Percentiles rank a stretch among this genome's conserved stretches.
Evolutionary conservation across 2,797 vertebrate genomes (phyloP).

Genomic region (Poeciliopsis presidionis): DNA sequence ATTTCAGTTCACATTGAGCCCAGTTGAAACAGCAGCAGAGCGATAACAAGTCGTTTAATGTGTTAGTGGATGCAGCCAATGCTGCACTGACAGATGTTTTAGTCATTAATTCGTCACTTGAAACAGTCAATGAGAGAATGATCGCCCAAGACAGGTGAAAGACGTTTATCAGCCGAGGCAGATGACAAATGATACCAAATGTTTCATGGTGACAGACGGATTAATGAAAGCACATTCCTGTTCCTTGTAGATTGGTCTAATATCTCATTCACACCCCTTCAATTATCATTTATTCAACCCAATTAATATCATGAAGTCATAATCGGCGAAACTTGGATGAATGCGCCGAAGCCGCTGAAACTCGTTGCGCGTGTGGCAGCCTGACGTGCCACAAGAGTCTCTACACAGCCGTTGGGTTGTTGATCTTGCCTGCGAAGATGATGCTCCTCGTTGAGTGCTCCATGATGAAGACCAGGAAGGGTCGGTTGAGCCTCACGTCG

Average conservation of each 20-base stretch:
- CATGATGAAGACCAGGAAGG: constrained; percentile 88
- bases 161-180: neutral
- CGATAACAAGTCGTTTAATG: neutral
- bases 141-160: neutral
- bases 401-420: constrained; percentile 70
- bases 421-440: constrained; percentile 85
- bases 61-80: constrained; percentile 3
- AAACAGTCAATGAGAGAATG: constrained; percentile 16
- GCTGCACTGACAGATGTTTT: neutral
- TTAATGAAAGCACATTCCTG: constrained; percentile 36
- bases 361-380: neutral
- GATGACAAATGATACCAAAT: constrained; percentile 21
- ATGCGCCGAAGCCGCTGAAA: constrained; percentile 13
- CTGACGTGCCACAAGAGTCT: neutral
- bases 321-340: neutral
- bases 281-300: constrained; percentile 19
- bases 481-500: constrained; percentile 79
- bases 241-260: constrained; percentile 20
- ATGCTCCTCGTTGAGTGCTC: constrained; percentile 85
- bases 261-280: constrained; percentile 11
- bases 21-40: constrained; percentile 26
- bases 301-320: constrained; percentile 23
- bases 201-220: constrained; percentile 16
- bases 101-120: constrained; percentile 9
- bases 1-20: constrained; percentile 41